phyloP scores from a whole-genome alignment of 2,888 invertebrate genomes.

The Schizaphis graminum region DNA sequence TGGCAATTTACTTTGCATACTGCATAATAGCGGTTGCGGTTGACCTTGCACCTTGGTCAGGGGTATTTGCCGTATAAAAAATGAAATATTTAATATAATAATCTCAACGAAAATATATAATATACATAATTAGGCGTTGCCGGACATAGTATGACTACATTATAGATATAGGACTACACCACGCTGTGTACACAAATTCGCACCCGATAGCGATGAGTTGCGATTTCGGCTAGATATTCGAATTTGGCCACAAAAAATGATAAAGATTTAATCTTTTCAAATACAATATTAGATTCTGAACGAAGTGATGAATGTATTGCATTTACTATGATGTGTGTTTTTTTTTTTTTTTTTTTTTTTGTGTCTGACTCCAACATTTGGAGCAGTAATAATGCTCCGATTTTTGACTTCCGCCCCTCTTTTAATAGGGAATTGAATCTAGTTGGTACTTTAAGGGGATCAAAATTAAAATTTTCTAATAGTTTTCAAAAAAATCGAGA shows the following conservation, averaged over 20 bases:
- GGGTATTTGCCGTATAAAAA: neutral
- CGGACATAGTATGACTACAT: neutral
- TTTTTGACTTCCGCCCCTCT: no score
- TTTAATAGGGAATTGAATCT: no score
- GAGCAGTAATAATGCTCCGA: no score
- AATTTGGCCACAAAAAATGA: neutral
- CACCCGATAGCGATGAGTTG: neutral
- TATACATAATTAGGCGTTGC: conserved; percentile 15
- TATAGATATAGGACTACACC: neutral
- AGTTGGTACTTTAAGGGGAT: no score
- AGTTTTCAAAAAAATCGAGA: no score
- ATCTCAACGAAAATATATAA: neutral
- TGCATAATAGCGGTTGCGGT: neutral
- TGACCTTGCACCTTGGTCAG: neutral
- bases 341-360: no score
- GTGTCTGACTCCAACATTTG: no score
- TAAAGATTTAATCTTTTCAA: neutral
- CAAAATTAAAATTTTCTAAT: no score
- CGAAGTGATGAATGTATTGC: no score
- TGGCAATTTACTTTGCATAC: neutral
- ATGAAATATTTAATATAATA: neutral
- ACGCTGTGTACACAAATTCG: neutral
- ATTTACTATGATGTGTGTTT: no score
- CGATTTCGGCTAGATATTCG: neutral
- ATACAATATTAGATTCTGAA: no score